Conservation (phyloP, 64 coral and sea anemone species). For the Montipora cactus region DNA sequence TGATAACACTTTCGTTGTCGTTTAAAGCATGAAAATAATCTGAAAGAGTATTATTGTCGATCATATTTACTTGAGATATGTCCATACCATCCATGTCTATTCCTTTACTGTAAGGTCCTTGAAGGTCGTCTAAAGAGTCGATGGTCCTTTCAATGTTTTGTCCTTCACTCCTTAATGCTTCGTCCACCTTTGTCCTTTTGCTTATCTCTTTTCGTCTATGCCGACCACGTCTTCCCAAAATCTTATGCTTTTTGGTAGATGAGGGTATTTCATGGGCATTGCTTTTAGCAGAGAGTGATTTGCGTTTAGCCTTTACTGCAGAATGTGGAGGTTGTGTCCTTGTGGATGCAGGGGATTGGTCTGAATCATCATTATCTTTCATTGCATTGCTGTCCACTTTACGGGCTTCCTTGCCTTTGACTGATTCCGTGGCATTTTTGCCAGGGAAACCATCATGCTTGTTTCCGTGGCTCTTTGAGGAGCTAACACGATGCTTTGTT, state of each 20-base stretch:
- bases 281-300: not conserved
- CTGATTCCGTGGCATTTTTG: not conserved
- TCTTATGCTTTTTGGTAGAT: not conserved
- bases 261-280: not conserved
- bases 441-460: not conserved
- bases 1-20: constrained; percentile 41
- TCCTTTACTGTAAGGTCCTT: constrained; percentile 68
- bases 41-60: constrained; percentile 78
- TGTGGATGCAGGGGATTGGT: not conserved
- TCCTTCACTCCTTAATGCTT: not conserved
- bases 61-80: constrained; percentile 69
- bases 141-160: constrained; percentile 54
- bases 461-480: not conserved
- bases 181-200: constrained; percentile 33
- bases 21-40: constrained; percentile 95
- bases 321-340: not conserved
- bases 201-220: not conserved
- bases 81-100: constrained; percentile 59
- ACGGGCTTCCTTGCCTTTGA: not conserved
- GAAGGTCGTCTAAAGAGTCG: constrained; percentile 71
- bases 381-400: not conserved
- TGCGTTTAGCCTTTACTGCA: not conserved
- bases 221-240: not conserved
- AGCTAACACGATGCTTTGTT: not conserved
- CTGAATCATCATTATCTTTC: not conserved